A percentile compares a stretch with the other conserved stretches of the same genome.
Evolutionary conservation across 2,797 vertebrate species (phyloP).

Genomic region (Otolemur crassicaudatus): DNA sequence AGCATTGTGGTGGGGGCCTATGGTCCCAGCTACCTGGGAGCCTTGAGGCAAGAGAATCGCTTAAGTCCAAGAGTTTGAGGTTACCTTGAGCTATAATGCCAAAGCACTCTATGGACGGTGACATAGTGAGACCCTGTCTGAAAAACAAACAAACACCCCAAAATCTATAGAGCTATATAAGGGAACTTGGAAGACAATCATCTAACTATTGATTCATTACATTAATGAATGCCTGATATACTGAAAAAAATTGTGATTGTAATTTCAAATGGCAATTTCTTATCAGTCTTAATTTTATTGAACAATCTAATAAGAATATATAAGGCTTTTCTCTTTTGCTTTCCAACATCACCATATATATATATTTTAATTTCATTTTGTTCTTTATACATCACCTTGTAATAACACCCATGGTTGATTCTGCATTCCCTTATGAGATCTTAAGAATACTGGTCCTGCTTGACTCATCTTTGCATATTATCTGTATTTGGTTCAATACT

Average conservation of each 20-base stretch:
- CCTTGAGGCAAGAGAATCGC: too few species aligned
- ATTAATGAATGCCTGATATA: background rate
- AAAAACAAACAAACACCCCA: too few species aligned
- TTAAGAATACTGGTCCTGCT: background rate
- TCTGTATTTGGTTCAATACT: background rate
- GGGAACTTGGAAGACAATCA: background rate
- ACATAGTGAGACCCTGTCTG: too few species aligned
- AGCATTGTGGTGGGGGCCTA: too few species aligned
- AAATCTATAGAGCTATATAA: background rate
- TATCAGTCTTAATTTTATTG: background rate
- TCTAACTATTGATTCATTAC: background rate
- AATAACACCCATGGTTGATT: background rate
- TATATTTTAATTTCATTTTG: background rate
- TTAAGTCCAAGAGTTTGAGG: too few species aligned
- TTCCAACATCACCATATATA: rapidly evolving
- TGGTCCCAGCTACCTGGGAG: too few species aligned
- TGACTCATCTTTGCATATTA: background rate
- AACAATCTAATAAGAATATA: background rate
- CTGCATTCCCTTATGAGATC: background rate
- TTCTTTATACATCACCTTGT: background rate
- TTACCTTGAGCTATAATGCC: too few species aligned
- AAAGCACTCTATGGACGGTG: too few species aligned
- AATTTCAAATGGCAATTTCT: background rate
- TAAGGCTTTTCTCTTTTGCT: background rate
- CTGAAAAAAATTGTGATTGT: background rate